Evolutionary conservation across 2,797 vertebrate species (phyloP).

Genomic region (Sebastolobus alascanus): DNA sequence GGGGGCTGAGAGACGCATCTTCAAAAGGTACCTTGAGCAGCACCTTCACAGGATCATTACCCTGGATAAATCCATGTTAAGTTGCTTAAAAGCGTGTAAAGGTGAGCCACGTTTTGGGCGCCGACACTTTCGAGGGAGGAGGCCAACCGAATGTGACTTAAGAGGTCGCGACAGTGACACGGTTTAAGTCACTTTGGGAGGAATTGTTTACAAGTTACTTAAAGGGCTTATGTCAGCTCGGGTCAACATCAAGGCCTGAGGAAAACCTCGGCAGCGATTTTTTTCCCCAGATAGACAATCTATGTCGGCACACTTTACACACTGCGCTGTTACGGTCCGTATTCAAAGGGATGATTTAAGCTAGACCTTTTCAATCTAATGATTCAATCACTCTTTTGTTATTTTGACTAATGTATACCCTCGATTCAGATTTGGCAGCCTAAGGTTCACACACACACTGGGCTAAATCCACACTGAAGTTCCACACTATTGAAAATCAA

Average conservation of each 20-base stretch:
- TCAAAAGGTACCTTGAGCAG: slow-evolving; percentile 77
- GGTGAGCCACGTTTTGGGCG: slow-evolving; percentile 67
- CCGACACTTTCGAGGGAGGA: slow-evolving; percentile 56
- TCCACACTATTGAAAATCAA: slow-evolving; percentile 34
- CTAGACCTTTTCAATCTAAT: not conserved
- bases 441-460: not conserved
- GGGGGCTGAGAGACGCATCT: slow-evolving; percentile 71
- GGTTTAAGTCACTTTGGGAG: slow-evolving; percentile 58
- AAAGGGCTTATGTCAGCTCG: slow-evolving; percentile 66
- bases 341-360: slow-evolving; percentile 7
- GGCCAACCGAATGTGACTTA: slow-evolving; percentile 61
- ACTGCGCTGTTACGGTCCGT: not conserved
- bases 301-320: slow-evolving; percentile 18
- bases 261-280: slow-evolving; percentile 33
- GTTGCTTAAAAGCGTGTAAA: slow-evolving; percentile 76
- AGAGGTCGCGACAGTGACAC: slow-evolving; percentile 45
- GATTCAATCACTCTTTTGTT: slow-evolving; percentile 24
- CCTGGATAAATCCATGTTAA: slow-evolving; percentile 73
- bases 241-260: slow-evolving; percentile 59
- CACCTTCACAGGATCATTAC: slow-evolving; percentile 79
- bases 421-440: slow-evolving; percentile 1
- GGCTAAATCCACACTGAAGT: not conserved
- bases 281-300: not conserved
- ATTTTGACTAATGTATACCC: slow-evolving; percentile 10
- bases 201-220: slow-evolving; percentile 71